Conservation (phyloP, 2,113 vertebrate genomes). For the Gallinago jamesoni region DNA sequence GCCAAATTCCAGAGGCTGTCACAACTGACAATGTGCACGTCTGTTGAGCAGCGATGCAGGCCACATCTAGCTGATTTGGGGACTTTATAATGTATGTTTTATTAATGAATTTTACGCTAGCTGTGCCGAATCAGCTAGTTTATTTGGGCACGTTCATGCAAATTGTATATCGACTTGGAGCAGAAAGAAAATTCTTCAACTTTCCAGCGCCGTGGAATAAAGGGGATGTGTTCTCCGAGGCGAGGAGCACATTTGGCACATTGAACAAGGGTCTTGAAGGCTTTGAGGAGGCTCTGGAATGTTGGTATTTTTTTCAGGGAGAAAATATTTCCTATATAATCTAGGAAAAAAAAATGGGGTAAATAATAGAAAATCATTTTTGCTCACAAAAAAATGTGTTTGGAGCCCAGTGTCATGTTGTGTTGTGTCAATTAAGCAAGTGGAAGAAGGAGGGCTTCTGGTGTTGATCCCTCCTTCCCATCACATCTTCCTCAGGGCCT, state of each 20-base stretch:
- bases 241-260: not conserved
- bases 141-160: slow-evolving; percentile 44
- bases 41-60: slow-evolving; percentile 33
- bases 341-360: no score
- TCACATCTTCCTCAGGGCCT: not conserved
- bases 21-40: slow-evolving; percentile 38
- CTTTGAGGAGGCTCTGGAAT: not conserved
- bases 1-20: slow-evolving; percentile 49
- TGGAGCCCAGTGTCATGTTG: not conserved
- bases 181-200: slow-evolving; percentile 9
- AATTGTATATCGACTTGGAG: not conserved
- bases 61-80: not conserved
- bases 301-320: not conserved
- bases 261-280: not conserved
- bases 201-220: not conserved
- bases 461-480: not conserved
- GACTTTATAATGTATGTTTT: slow-evolving; percentile 19
- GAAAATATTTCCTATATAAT: not conserved
- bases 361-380: not conserved
- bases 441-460: not conserved
- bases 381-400: not conserved
- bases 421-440: not conserved
- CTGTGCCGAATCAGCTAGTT: slow-evolving; percentile 39
- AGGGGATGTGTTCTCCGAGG: not conserved
- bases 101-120: slow-evolving; percentile 31